phyloP scores from a whole-genome alignment of 2,888 invertebrate species.

The Tolmerus cingulatus region DNA sequence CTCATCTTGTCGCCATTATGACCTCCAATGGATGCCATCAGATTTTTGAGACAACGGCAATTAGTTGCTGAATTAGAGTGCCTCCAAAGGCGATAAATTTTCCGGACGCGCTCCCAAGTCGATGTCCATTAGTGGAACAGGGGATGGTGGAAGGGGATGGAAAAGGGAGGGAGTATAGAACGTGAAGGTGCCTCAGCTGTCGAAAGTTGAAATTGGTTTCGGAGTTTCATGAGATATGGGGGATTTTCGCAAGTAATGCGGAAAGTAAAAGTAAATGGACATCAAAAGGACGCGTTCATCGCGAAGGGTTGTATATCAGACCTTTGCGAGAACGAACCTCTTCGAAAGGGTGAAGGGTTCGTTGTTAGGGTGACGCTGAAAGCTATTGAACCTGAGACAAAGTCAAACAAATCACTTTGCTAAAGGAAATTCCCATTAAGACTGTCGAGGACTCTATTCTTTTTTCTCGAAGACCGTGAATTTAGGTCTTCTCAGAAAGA shows the following conservation, averaged over 20 bases:
- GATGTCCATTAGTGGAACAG: neutral
- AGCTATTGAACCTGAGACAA: neutral
- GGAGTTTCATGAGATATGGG: neutral
- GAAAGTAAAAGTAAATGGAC: neutral
- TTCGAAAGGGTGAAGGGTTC: neutral
- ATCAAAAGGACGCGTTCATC: neutral
- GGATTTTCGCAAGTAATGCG: neutral
- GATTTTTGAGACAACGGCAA: neutral
- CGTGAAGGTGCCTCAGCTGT: neutral
- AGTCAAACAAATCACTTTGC: neutral
- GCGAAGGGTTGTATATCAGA: neutral
- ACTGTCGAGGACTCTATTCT: neutral
- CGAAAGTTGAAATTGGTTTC: neutral
- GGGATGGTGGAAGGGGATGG: neutral
- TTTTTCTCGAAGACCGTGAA: neutral
- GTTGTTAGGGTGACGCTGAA: neutral
- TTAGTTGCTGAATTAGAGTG: conserved; percentile 7
- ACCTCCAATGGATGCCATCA: conserved; percentile 17
- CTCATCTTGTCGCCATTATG: neutral
- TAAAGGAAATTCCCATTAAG: neutral
- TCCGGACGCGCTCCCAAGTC: neutral
- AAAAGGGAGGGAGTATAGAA: neutral
- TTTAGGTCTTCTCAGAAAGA: neutral
- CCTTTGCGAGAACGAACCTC: neutral
- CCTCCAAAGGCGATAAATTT: conserved; percentile 10